phyloP scores from a whole-genome alignment of 1,140 invertebrate genomes.

The Anastrepha obliqua region DNA sequence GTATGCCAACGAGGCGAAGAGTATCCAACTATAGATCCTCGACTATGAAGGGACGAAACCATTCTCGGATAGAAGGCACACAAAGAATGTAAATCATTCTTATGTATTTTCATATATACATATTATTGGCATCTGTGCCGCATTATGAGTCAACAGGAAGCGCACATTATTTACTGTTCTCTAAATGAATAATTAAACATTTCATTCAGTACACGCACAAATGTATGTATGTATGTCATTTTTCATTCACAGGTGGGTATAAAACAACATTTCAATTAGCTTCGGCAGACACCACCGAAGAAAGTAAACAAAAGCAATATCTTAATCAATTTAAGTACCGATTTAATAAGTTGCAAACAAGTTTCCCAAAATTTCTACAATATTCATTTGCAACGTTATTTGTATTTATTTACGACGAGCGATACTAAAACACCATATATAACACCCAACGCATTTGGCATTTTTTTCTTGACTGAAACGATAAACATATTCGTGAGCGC shows the following conservation, averaged over 20 bases:
- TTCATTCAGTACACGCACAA: conserved; percentile 28
- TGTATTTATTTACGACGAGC: conserved; percentile 34
- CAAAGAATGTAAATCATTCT: neutral
- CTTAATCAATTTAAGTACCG: neutral
- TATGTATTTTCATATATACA: conserved; percentile 11
- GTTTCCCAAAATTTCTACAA: neutral
- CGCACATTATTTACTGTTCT: neutral
- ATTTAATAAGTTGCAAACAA: conserved; percentile 15
- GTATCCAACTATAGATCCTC: neutral
- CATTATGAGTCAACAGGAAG: conserved; percentile 43
- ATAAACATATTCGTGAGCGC: conserved; percentile 28
- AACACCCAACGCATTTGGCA: conserved; percentile 39
- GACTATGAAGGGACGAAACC: neutral
- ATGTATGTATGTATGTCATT: neutral
- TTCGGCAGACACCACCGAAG: neutral
- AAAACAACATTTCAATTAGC: neutral
- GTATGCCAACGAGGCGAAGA: neutral
- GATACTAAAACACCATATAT: conserved; percentile 13
- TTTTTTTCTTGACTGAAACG: conserved; percentile 32
- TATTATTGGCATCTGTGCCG: neutral
- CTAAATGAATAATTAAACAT: neutral
- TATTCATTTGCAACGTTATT: conserved; percentile 23
- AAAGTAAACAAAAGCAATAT: too few relatives aligned
- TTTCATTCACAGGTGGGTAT: conserved; percentile 4
- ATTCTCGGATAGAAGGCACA: neutral